phyloP scores from a whole-genome alignment of 2,888 invertebrate genomes.

The Corbicula japonica region DNA sequence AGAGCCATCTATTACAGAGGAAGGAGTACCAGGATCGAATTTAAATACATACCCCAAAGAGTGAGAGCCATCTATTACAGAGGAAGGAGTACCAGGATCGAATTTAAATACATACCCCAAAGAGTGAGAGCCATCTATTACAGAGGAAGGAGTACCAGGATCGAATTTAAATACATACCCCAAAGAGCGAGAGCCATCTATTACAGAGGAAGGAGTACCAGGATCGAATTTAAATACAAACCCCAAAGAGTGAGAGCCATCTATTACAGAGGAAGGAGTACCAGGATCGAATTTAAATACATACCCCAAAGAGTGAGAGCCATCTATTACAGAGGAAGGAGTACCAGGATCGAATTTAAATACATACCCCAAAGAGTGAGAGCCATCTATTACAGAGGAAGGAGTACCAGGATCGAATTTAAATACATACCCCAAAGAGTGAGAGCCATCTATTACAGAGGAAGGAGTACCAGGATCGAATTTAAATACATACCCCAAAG shows the following conservation, averaged over 20 bases:
- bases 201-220: slow-evolving; percentile 98
- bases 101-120: too few species aligned
- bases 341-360: slow-evolving; percentile 98
- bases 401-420: slow-evolving; percentile 98
- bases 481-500: too few species aligned
- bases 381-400: slow-evolving; percentile 97
- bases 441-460: slow-evolving; percentile 98
- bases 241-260: slow-evolving; percentile 97
- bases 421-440: too few species aligned
- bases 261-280: slow-evolving; percentile 97
- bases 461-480: slow-evolving; percentile 97
- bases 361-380: too few species aligned
- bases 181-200: slow-evolving; percentile 96
- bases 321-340: slow-evolving; percentile 97
- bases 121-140: slow-evolving; percentile 97
- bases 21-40: slow-evolving; percentile 97
- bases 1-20: slow-evolving; percentile 97
- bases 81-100: slow-evolving; percentile 98
- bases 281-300: slow-evolving; percentile 97
- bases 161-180: too few species aligned
- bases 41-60: too few species aligned
- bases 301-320: too few species aligned
- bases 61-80: slow-evolving; percentile 97
- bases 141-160: slow-evolving; percentile 98
- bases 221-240: too few species aligned